Percentiles rank a stretch among this genome's conserved stretches.
Evolutionary conservation across 2,113 vertebrate genomes (phyloP).

Genomic region (Ovis aries): ARS-UI_Ramb_v3.0 NC_056056.1:128626501-128627000

Average conservation of each 20-base stretch:
- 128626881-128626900: neutral
- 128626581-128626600: neutral
- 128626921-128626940: neutral
- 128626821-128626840: neutral
- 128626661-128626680: neutral
- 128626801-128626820: neutral
- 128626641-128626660: neutral
- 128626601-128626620: neutral
- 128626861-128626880: neutral
- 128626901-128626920: neutral
- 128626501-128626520: neutral
- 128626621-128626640: neutral
- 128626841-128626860: neutral
- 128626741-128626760: fast-evolving
- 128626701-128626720: neutral
- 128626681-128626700: neutral
- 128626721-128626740: neutral
- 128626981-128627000: neutral
- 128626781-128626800: neutral
- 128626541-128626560: neutral
- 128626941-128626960: neutral
- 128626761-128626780: neutral
- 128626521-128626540: neutral
- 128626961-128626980: neutral
- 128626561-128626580: neutral